phyloP scores from a whole-genome alignment of 2,797 vertebrate species.

The Leptodactylus fallax region DNA sequence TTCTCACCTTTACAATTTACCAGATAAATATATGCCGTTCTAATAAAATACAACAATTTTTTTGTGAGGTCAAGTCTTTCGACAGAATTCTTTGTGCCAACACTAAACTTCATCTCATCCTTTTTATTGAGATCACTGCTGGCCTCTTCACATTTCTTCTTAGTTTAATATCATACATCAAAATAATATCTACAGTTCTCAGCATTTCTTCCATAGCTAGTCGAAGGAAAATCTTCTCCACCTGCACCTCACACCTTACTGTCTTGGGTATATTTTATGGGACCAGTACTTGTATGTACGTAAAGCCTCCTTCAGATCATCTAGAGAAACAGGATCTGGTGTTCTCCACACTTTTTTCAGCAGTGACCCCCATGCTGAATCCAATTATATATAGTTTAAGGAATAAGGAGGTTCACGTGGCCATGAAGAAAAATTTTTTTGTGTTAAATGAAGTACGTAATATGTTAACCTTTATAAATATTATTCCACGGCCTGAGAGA shows the following conservation, averaged over 20 bases:
- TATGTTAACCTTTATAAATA: no score
- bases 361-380: neutral
- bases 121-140: neutral
- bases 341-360: neutral
- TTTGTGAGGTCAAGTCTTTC: slow-evolving; percentile 43
- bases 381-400: slow-evolving; percentile 20
- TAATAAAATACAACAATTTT: slow-evolving; percentile 47
- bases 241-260: slow-evolving; percentile 5
- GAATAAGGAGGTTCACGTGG: neutral
- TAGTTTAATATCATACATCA: slow-evolving; percentile 33
- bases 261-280: neutral
- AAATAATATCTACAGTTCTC: slow-evolving; percentile 7
- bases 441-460: no score
- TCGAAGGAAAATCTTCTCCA: slow-evolving; percentile 18
- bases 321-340: neutral
- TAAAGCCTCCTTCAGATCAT: neutral
- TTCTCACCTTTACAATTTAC: neutral
- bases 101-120: neutral
- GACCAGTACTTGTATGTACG: neutral
- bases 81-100: slow-evolving; percentile 20
- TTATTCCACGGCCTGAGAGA: no score
- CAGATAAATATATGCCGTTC: slow-evolving; percentile 32
- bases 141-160: slow-evolving; percentile 32
- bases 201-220: neutral
- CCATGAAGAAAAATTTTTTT: neutral